Percentiles rank a stretch among this genome's conserved stretches.
Conservation (phyloP, 2,888 invertebrate species). For the Eilema sororculum region DNA sequence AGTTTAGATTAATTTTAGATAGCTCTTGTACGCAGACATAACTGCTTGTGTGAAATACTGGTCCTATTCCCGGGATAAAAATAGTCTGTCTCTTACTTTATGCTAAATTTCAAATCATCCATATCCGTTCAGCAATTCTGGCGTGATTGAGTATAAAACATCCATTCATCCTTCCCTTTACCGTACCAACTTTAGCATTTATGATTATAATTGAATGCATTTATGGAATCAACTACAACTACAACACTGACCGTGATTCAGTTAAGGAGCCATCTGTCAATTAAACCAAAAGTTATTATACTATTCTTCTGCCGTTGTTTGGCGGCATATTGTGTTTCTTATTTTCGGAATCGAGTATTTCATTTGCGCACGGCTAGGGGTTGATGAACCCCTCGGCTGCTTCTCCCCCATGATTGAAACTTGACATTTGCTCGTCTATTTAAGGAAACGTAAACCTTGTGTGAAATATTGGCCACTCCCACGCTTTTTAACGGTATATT, state of each 20-base stretch:
- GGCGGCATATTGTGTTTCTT: slow-evolving; percentile 56
- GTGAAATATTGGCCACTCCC: slow-evolving; percentile 38
- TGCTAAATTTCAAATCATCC: not conserved
- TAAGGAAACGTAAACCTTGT: slow-evolving; percentile 34
- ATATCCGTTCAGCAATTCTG: not conserved
- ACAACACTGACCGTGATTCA: not conserved
- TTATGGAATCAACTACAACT: not conserved
- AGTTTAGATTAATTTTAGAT: not conserved
- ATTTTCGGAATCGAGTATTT: slow-evolving; percentile 54
- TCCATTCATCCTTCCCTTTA: not conserved
- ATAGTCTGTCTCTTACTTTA: too few relatives aligned
- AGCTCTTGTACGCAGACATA: not conserved
- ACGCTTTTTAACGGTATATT: slow-evolving; percentile 33
- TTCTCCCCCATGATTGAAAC: slow-evolving; percentile 55
- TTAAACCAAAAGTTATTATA: slow-evolving; percentile 42
- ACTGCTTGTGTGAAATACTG: not conserved
- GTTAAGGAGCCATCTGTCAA: slow-evolving; percentile 2
- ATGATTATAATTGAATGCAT: not conserved
- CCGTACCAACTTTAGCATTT: not conserved
- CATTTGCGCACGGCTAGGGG: slow-evolving; percentile 35
- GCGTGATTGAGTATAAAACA: not conserved
- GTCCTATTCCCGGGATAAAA: not conserved
- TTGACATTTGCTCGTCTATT: slow-evolving; percentile 55
- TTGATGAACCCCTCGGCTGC: slow-evolving; percentile 45
- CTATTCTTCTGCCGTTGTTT: slow-evolving; percentile 61